phyloP scores from a whole-genome alignment of 2,888 invertebrate genomes.

The Halictus ligatus region DNA sequence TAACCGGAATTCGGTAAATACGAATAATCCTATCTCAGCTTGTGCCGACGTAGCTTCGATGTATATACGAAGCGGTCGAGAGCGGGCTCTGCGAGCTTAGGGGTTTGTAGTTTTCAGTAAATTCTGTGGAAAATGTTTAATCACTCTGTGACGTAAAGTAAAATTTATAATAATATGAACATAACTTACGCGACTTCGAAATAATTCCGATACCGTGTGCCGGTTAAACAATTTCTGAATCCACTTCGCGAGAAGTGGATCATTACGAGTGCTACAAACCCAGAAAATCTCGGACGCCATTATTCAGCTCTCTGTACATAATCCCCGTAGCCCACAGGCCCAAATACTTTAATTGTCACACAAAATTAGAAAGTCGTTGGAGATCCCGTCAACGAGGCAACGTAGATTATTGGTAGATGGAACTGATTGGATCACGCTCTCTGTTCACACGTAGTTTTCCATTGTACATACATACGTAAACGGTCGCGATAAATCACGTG shows the following conservation, averaged over 20 bases:
- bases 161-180: too few relatives aligned
- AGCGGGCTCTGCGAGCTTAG: background rate
- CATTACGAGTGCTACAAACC: background rate
- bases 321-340: background rate
- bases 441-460: constrained; percentile 28
- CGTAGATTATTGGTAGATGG: constrained; percentile 34
- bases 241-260: background rate
- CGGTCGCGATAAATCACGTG: constrained; percentile 8
- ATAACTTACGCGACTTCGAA: background rate
- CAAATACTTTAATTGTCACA: background rate
- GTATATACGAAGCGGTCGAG: background rate
- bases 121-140: background rate
- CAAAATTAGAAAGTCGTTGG: background rate
- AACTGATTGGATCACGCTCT: constrained; percentile 9
- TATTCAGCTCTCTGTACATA: constrained; percentile 7
- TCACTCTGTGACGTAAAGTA: background rate
- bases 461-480: background rate
- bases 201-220: background rate
- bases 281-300: background rate
- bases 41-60: constrained; percentile 42
- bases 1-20: constrained; percentile 75
- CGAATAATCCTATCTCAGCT: constrained; percentile 64
- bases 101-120: background rate
- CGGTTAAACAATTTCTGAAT: background rate
- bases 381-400: constrained; percentile 1